Percentiles rank a stretch among this genome's conserved stretches.
These are phyloP conservation scores for Oncorhynchus kisutch DNA, from an alignment of 2,113 vertebrate genomes.

Conservation along the genomic window DNA sequence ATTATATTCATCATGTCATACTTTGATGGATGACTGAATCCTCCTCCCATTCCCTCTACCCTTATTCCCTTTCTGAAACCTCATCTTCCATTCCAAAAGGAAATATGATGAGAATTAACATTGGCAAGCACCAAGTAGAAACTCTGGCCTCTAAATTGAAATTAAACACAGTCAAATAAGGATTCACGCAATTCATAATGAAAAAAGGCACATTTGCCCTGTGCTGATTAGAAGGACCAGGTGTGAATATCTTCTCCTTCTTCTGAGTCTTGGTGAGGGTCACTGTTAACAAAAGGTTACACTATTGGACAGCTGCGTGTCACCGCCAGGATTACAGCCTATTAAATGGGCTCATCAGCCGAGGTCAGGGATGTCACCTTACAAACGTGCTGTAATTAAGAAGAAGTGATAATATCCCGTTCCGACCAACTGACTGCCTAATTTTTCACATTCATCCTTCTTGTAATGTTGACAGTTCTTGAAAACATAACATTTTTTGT, in stretches of 20 bases:
- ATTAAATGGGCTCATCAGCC: slow-evolving; percentile 27
- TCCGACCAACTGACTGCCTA: neutral
- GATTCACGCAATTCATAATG: slow-evolving; percentile 7
- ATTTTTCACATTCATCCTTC: no score
- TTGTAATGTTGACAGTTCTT: no score
- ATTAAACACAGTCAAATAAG: slow-evolving; percentile 16
- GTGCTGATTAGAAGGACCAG: slow-evolving; percentile 24
- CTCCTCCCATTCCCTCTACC: neutral
- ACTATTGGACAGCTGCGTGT: neutral
- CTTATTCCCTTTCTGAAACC: neutral
- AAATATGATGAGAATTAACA: slow-evolving; percentile 14
- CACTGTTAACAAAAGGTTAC: slow-evolving; percentile 23
- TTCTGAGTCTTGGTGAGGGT: slow-evolving; percentile 5
- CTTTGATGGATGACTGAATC: slow-evolving; percentile 33
- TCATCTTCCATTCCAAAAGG: neutral
- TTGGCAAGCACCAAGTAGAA: neutral
- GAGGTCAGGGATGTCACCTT: slow-evolving; percentile 14
- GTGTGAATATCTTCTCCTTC: slow-evolving; percentile 1
- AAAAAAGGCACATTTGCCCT: slow-evolving; percentile 3
- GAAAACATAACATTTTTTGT: no score
- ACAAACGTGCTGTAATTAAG: slow-evolving; percentile 18
- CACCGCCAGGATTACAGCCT: slow-evolving; percentile 19
- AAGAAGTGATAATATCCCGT: slow-evolving; percentile 4
- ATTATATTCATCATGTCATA: slow-evolving; percentile 7
- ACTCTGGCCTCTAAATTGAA: slow-evolving; percentile 2